phyloP scores from a whole-genome alignment of 2,797 vertebrate genomes.

The Pseudochromis fuscus region DNA sequence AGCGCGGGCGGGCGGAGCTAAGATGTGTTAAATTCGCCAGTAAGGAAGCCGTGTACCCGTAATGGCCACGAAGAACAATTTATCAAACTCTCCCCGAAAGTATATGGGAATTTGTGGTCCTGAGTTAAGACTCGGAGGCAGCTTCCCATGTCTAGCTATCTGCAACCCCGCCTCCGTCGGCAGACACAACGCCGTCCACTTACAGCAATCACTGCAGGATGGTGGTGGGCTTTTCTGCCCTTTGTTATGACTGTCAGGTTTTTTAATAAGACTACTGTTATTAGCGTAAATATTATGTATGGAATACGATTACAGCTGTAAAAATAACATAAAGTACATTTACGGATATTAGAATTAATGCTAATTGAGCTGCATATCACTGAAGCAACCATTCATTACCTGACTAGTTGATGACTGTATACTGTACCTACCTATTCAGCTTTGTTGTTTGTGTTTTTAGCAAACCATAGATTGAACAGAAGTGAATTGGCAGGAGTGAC shows the following conservation, averaged over 20 bases:
- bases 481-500: too few relatives aligned
- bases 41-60: fast-evolving
- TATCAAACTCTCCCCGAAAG: conserved; percentile 4
- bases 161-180: conserved; percentile 16
- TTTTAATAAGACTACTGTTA: too few relatives aligned
- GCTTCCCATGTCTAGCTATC: not conserved
- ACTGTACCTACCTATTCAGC: too few relatives aligned
- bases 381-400: too few relatives aligned
- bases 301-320: too few relatives aligned
- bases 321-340: too few relatives aligned
- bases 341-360: too few relatives aligned
- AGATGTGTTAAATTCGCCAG: fast-evolving
- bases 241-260: conserved; percentile 5
- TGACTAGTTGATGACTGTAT: too few relatives aligned
- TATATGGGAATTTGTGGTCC: fast-evolving
- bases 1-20: conserved; percentile 49
- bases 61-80: fast-evolving
- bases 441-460: too few relatives aligned
- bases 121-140: conserved; percentile 5
- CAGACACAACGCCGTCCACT: not conserved
- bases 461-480: too few relatives aligned
- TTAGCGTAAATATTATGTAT: too few relatives aligned
- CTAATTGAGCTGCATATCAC: too few relatives aligned
- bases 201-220: not conserved
- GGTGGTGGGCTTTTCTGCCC: fast-evolving